A percentile compares a stretch with the other conserved stretches of the same genome.
phyloP scores from a whole-genome alignment of 2,113 vertebrate species.

The Crotalus horridus region DNA sequence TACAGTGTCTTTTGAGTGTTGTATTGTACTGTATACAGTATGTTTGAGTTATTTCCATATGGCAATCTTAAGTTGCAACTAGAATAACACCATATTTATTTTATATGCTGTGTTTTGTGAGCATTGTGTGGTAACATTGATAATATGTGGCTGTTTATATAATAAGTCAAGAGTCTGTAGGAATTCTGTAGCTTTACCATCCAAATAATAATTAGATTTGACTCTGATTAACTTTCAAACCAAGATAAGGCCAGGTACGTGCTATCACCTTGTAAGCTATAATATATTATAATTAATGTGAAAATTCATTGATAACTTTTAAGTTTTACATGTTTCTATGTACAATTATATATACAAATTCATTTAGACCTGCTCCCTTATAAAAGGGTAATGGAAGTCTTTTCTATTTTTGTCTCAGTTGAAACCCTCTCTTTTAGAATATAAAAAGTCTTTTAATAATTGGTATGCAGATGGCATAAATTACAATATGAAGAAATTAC shows the following conservation, averaged over 20 bases:
- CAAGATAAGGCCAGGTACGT: not conserved
- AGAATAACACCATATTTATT: not conserved
- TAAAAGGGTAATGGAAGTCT: not conserved
- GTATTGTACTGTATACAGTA: not conserved
- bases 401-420: not conserved
- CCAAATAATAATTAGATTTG: not conserved
- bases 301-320: conserved; percentile 3
- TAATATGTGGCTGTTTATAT: not conserved
- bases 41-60: not conserved
- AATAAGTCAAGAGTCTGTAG: not conserved
- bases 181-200: not conserved
- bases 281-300: not conserved
- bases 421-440: not conserved
- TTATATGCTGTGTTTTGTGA: not conserved
- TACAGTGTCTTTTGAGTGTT: not conserved
- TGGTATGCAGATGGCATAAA: not conserved
- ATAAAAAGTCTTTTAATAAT: not conserved
- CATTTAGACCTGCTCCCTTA: conserved; percentile 4
- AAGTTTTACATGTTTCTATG: conserved; percentile 2
- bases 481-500: not conserved
- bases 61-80: not conserved
- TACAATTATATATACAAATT: not conserved
- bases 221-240: not conserved
- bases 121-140: not conserved
- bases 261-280: not conserved